phyloP scores from a whole-genome alignment of 2,113 vertebrate genomes.

The Heterotis niloticus region DNA sequence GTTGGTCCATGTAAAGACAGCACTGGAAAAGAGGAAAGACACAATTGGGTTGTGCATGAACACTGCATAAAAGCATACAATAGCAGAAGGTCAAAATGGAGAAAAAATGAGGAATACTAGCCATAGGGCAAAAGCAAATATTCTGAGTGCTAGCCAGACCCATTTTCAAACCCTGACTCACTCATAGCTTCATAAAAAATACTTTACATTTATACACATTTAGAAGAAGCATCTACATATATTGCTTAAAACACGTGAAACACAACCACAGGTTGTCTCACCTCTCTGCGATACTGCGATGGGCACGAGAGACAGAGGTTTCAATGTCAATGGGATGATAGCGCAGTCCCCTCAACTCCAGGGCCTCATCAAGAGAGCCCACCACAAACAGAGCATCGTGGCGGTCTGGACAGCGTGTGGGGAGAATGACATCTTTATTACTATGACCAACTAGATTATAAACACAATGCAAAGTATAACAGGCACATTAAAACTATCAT shows the following conservation, averaged over 20 bases:
- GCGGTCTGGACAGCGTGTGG: slow-evolving; percentile 68
- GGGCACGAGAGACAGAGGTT: slow-evolving; percentile 85
- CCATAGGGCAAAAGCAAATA: background rate
- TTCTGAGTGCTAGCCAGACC: background rate
- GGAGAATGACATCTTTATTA: background rate
- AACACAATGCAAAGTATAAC: background rate
- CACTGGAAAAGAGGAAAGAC: slow-evolving; percentile 58
- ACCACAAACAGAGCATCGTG: slow-evolving; percentile 94
- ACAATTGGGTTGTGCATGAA: background rate
- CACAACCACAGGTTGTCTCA: slow-evolving; percentile 47
- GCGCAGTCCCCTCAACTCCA: slow-evolving; percentile 87
- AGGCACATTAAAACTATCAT: no score
- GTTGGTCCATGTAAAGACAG: slow-evolving; percentile 98
- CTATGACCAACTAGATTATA: background rate
- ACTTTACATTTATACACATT: background rate
- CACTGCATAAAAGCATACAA: background rate
- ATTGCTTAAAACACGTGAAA: background rate
- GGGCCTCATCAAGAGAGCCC: slow-evolving; percentile 87
- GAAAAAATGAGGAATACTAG: background rate
- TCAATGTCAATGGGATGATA: slow-evolving; percentile 96
- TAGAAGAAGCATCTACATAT: background rate
- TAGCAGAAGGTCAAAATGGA: background rate
- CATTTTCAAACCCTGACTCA: background rate
- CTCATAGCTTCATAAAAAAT: background rate
- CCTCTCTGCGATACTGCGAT: slow-evolving; percentile 96